Conservation (phyloP, 1,140 invertebrate genomes). For the Drosophila repleta region DNA sequence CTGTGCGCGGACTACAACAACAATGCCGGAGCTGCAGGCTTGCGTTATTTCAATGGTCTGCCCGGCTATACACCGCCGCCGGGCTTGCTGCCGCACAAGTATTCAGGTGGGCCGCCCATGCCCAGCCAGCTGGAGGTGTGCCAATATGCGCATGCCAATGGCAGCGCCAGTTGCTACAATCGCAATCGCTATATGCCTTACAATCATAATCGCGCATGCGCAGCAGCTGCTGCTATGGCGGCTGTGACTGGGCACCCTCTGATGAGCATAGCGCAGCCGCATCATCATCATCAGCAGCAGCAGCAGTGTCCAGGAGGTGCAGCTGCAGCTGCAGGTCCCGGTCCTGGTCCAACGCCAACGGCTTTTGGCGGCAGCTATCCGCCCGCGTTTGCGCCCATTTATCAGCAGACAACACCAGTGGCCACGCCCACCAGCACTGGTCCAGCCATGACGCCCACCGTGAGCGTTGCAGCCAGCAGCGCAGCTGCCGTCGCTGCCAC, state of each 20-base stretch:
- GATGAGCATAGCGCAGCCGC: conserved; percentile 20
- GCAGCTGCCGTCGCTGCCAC: background rate
- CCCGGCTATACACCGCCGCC: conserved; percentile 32
- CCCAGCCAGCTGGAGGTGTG: conserved; percentile 41
- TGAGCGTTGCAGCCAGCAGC: background rate
- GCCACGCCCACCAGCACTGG: conserved; percentile 12
- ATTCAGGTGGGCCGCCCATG: conserved; percentile 12
- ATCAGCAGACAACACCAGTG: conserved; percentile 30
- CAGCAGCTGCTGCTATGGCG: conserved; percentile 50
- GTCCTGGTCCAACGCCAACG: too few species aligned
- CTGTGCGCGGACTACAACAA: conserved; percentile 46
- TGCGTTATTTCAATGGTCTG: conserved; percentile 43
- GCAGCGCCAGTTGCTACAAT: conserved; percentile 53
- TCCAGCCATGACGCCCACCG: background rate
- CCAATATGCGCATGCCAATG: conserved; percentile 57
- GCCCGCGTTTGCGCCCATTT: conserved; percentile 39
- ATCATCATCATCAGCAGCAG: conserved; percentile 18
- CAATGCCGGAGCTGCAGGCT: conserved; percentile 25
- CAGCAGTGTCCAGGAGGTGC: conserved; percentile 6
- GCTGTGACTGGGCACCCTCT: conserved; percentile 40
- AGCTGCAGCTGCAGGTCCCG: background rate
- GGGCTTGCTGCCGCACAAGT: conserved; percentile 37
- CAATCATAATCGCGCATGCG: conserved; percentile 58
- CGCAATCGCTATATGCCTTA: conserved; percentile 74
- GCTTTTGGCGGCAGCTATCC: conserved; percentile 19